Percentiles rank a stretch among this genome's conserved stretches.
phyloP scores from a whole-genome alignment of 2,797 vertebrate genomes.

The Novumbra hubbsi region DNA sequence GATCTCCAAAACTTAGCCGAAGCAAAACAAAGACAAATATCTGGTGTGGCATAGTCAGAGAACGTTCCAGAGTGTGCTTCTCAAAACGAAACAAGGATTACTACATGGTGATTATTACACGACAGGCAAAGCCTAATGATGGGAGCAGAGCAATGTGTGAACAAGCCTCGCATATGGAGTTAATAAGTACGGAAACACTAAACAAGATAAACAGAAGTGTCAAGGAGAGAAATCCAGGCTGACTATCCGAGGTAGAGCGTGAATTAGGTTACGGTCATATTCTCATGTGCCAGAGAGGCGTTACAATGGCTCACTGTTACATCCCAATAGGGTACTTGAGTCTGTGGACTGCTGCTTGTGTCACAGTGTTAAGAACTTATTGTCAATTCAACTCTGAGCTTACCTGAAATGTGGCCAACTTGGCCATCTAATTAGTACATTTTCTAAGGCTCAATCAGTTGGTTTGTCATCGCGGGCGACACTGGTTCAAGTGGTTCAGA shows the following conservation, averaged over 20 bases:
- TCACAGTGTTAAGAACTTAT: too few species aligned
- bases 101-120: constrained; percentile 25
- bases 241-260: constrained; percentile 27
- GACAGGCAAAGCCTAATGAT: constrained; percentile 30
- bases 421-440: too few species aligned
- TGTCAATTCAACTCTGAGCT: too few species aligned
- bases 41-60: constrained; percentile 20
- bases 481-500: too few species aligned
- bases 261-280: constrained; percentile 39
- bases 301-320: not conserved
- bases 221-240: constrained; percentile 21
- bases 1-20: constrained; percentile 5
- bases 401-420: too few species aligned
- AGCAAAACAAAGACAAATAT: constrained; percentile 32
- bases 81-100: constrained; percentile 39
- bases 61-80: constrained; percentile 24
- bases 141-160: constrained; percentile 33
- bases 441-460: too few species aligned
- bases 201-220: constrained; percentile 34
- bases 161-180: constrained; percentile 31
- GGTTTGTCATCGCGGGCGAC: too few species aligned
- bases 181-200: constrained; percentile 34
- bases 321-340: not conserved
- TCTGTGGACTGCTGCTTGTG: not conserved
- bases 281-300: constrained; percentile 27